Conservation (phyloP, 1,140 invertebrate genomes). For the Arion vulgaris region DNA sequence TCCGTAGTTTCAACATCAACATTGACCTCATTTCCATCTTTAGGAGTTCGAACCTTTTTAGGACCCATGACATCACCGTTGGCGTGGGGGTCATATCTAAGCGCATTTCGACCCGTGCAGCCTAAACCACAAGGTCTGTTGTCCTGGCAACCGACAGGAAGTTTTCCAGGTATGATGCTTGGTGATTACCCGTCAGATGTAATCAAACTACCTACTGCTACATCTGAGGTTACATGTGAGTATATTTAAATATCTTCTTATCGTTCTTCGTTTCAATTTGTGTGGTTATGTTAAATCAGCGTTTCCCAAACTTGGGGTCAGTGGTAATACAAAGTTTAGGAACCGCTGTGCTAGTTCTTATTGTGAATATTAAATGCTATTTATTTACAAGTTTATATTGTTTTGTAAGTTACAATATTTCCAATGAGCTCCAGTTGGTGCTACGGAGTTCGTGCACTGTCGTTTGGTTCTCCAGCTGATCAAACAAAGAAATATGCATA, state of each 20-base stretch:
- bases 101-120: constrained; percentile 44
- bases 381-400: too few relatives aligned
- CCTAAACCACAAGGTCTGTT: constrained; percentile 14
- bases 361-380: too few relatives aligned
- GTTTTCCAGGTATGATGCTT: constrained; percentile 5
- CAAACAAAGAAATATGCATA: too few relatives aligned
- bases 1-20: background rate
- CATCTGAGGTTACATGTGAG: background rate
- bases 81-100: constrained; percentile 15
- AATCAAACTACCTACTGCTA: background rate
- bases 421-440: too few relatives aligned
- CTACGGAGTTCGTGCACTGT: too few relatives aligned
- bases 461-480: too few relatives aligned
- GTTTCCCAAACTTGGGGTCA: too few relatives aligned
- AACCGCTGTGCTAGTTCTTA: too few relatives aligned
- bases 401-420: too few relatives aligned
- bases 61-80: background rate
- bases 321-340: too few relatives aligned
- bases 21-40: background rate
- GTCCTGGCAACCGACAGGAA: background rate
- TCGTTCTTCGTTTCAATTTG: background rate
- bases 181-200: background rate
- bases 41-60: background rate
- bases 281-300: background rate
- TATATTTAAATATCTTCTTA: background rate